Conservation (phyloP, 2,797 vertebrate species). For the Ctenopoma multispine region DNA sequence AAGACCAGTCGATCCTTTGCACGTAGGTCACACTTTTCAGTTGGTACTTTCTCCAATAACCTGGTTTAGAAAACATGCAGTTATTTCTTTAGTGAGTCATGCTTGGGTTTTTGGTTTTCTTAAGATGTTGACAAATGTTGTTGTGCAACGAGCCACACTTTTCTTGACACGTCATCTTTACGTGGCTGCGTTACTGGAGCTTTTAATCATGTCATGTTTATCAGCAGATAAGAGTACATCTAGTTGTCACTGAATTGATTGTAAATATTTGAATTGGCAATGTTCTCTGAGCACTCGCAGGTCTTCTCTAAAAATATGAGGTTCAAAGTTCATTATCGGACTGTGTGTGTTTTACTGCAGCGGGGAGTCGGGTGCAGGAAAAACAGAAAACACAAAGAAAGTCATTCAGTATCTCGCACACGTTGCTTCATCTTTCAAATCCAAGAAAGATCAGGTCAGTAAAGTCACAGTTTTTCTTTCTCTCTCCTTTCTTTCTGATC, state of each 20-base stretch:
- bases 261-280: background rate
- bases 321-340: background rate
- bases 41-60: background rate
- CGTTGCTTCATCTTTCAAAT: slow-evolving; percentile 95
- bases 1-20: slow-evolving; percentile 99
- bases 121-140: background rate
- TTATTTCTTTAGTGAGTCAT: background rate
- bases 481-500: background rate
- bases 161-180: background rate
- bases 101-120: background rate
- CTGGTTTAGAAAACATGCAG: background rate
- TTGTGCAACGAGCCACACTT: background rate
- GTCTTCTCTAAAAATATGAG: background rate
- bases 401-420: slow-evolving; percentile 98
- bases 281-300: background rate
- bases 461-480: background rate
- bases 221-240: background rate
- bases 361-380: slow-evolving; percentile 97
- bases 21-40: slow-evolving; percentile 88
- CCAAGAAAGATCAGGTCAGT: slow-evolving; percentile 95
- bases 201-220: background rate
- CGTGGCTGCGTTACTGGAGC: background rate
- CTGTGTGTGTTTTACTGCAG: slow-evolving; percentile 68
- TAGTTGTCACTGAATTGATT: background rate
- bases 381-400: slow-evolving; percentile 99